These are phyloP conservation scores for Lucinisca nassula DNA, from an alignment of 2,888 invertebrate species.

Conservation along the genomic window DNA sequence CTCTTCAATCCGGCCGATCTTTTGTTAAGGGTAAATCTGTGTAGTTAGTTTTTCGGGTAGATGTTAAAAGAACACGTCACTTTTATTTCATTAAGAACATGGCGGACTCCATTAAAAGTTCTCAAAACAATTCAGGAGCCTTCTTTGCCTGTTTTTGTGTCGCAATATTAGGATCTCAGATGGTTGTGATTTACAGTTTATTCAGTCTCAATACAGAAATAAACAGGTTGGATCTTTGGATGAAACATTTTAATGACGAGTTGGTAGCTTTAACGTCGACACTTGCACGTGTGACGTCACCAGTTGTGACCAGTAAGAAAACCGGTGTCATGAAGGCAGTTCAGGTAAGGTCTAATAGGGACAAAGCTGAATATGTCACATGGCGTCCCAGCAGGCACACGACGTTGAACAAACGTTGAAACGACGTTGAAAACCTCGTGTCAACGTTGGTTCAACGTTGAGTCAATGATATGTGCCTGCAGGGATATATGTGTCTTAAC, in stretches of 20 bases:
- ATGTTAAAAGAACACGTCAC: too few relatives aligned
- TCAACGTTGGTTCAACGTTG: too few relatives aligned
- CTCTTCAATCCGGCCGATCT: too few relatives aligned
- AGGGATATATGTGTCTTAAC: too few relatives aligned
- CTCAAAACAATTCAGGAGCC: not conserved
- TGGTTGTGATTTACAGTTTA: not conserved
- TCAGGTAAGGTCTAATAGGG: not conserved
- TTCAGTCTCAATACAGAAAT: not conserved
- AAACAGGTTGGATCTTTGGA: not conserved
- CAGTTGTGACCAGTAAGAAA: not conserved
- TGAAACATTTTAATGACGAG: not conserved
- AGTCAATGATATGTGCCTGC: too few relatives aligned
- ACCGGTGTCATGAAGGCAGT: not conserved
- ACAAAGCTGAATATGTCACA: not conserved
- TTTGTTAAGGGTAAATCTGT: too few relatives aligned
- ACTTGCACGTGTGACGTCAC: not conserved
- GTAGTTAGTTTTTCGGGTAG: too few relatives aligned
- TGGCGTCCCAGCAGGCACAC: not conserved
- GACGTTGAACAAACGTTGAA: not conserved
- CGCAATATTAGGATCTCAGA: not conserved
- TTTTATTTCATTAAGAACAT: not conserved
- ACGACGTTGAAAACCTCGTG: not conserved
- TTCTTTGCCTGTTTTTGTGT: not conserved
- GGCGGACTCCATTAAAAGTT: not conserved
- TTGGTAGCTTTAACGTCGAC: not conserved